A percentile compares a stretch with the other conserved stretches of the same genome.
Evolutionary conservation across 2,888 invertebrate species (phyloP).

Genomic region (Anodontia alba): DNA sequence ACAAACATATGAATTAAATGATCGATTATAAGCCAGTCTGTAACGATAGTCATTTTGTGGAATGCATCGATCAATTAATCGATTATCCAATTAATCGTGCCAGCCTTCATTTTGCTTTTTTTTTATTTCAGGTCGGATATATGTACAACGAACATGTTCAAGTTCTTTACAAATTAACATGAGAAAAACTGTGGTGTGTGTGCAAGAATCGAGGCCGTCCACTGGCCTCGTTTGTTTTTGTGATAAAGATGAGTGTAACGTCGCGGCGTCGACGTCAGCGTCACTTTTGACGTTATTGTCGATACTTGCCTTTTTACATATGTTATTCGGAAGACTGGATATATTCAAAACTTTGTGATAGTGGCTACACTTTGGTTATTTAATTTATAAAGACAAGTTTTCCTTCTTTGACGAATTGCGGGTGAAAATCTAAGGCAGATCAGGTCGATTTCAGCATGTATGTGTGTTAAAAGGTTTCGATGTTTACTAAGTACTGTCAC

Average conservation of each 20-base stretch:
- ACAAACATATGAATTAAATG: no score
- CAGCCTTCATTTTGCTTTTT: no score
- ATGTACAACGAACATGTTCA: conserved; percentile 76
- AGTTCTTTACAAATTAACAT: conserved; percentile 68
- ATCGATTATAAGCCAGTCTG: no score
- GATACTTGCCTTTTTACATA: conserved; percentile 3
- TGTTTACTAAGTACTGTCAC: no score
- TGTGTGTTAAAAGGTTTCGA: no score
- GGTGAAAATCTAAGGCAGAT: no score
- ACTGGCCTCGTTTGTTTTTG: conserved; percentile 80
- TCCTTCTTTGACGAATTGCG: no score
- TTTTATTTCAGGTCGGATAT: conserved; percentile 66
- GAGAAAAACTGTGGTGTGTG: conserved; percentile 76
- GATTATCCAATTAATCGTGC: no score
- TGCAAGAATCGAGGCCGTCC: conserved; percentile 77
- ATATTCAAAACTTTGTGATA: not conserved
- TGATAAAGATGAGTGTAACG: conserved; percentile 74
- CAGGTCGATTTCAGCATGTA: no score
- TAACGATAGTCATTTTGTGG: no score
- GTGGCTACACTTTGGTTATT: not conserved
- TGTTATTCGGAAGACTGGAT: conserved; percentile 6
- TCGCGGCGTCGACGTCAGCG: conserved; percentile 27
- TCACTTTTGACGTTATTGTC: conserved; percentile 4
- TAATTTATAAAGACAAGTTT: no score
- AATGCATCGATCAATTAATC: no score